phyloP scores from a whole-genome alignment of 2,797 vertebrate genomes.

The Carduelis carduelis region DNA sequence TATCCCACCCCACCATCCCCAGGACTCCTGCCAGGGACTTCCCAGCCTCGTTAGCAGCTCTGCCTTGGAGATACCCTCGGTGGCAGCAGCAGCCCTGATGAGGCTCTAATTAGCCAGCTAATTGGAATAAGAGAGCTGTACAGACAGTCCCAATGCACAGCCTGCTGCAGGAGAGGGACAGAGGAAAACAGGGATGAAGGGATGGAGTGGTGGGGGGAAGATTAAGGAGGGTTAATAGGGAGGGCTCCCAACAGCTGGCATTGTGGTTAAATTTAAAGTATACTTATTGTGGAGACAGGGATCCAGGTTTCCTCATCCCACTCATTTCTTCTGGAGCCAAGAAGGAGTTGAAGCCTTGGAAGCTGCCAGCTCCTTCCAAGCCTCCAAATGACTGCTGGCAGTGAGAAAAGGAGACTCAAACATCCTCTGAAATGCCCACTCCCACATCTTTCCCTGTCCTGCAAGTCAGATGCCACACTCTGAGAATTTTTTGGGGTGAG shows the following conservation, averaged over 20 bases:
- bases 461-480: background rate
- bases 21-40: background rate
- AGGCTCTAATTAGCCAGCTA: constrained; percentile 57
- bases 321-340: background rate
- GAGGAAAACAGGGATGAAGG: background rate
- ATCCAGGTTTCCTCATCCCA: background rate
- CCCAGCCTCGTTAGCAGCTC: background rate
- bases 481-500: background rate
- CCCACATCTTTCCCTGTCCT: background rate
- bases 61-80: background rate
- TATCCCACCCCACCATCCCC: background rate
- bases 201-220: background rate
- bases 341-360: background rate
- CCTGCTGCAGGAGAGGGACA: background rate
- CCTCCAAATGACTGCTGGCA: background rate
- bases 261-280: background rate
- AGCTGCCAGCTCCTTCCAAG: background rate
- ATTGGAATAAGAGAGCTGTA: constrained; percentile 27
- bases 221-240: background rate
- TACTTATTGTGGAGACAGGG: background rate
- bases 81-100: background rate
- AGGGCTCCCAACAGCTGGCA: background rate
- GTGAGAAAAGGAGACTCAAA: background rate
- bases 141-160: background rate
- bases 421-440: background rate